Percentiles rank a stretch among this genome's conserved stretches.
These are phyloP conservation scores for Lichenostomus cassidix DNA, from an alignment of 2,113 vertebrate species.

Conservation along the genomic window DNA sequence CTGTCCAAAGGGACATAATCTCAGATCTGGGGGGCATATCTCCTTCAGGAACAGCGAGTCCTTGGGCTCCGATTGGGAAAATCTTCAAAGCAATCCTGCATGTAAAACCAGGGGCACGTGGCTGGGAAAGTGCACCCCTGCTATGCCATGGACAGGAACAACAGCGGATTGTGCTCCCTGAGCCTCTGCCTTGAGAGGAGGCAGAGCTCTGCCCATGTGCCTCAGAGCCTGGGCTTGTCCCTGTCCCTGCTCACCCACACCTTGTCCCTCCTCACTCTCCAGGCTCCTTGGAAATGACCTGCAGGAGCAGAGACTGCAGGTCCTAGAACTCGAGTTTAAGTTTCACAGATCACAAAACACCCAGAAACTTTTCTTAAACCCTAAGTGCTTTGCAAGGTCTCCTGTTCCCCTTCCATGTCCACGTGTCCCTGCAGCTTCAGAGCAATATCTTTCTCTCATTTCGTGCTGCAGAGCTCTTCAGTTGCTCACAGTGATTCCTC, in stretches of 20 bases:
- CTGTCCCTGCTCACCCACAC: neutral
- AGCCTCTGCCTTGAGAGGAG: neutral
- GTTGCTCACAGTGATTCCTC: neutral
- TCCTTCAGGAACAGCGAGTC: neutral
- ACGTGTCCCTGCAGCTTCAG: neutral
- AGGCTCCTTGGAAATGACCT: neutral
- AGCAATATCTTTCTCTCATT: neutral
- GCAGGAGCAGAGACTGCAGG: neutral
- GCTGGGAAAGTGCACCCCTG: neutral
- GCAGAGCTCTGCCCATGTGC: neutral
- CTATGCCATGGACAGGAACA: neutral
- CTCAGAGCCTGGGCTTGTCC: neutral
- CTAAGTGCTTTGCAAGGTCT: rapidly evolving
- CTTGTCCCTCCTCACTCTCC: neutral
- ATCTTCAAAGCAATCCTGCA: neutral
- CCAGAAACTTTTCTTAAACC: neutral
- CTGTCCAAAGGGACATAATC: neutral
- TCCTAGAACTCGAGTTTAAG: neutral
- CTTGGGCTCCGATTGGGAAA: neutral
- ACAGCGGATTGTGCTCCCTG: rapidly evolving
- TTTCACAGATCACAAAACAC: neutral
- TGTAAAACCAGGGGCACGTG: neutral
- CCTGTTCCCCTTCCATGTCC: neutral
- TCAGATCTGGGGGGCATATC: neutral
- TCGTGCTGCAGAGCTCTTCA: neutral